These are phyloP conservation scores for Rhadina sibilatrix DNA, from an alignment of 2,113 vertebrate genomes.

Conservation along the genomic window DNA sequence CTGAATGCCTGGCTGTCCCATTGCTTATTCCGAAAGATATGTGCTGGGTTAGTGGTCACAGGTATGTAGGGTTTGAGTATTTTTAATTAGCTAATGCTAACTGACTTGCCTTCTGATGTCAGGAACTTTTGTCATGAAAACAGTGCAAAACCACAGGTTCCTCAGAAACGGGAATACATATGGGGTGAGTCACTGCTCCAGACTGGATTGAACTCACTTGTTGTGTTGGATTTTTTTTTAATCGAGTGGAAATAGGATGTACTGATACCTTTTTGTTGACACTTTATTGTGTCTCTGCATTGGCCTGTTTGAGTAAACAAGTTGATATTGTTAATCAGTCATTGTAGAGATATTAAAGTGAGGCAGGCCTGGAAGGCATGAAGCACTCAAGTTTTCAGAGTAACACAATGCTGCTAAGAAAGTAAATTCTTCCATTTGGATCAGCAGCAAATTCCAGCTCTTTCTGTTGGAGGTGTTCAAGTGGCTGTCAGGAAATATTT, in stretches of 20 bases:
- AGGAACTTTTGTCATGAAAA: not conserved
- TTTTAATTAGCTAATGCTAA: not conserved
- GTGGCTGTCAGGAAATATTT: slow-evolving; percentile 6
- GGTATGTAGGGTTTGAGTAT: not conserved
- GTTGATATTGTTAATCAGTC: not conserved
- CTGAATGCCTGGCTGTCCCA: fast-evolving
- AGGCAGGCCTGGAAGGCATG: not conserved
- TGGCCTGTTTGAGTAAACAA: not conserved
- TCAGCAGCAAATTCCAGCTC: slow-evolving; percentile 43
- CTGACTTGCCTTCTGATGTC: not conserved
- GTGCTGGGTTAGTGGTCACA: not conserved
- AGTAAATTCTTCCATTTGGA: slow-evolving; percentile 37
- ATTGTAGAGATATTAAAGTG: not conserved
- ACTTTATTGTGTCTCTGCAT: not conserved
- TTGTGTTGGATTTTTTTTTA: not conserved
- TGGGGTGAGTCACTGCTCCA: not conserved
- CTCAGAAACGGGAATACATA: not conserved
- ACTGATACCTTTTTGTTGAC: not conserved
- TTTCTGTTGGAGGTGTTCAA: slow-evolving; percentile 49
- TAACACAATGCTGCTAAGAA: not conserved
- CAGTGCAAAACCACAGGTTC: not conserved
- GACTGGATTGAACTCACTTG: not conserved
- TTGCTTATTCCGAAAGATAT: not conserved
- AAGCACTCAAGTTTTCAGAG: not conserved
- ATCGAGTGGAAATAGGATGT: not conserved